These are phyloP conservation scores for Empidonax alnorum DNA, from an alignment of 2,113 vertebrate species.

Conservation along the genomic window DNA sequence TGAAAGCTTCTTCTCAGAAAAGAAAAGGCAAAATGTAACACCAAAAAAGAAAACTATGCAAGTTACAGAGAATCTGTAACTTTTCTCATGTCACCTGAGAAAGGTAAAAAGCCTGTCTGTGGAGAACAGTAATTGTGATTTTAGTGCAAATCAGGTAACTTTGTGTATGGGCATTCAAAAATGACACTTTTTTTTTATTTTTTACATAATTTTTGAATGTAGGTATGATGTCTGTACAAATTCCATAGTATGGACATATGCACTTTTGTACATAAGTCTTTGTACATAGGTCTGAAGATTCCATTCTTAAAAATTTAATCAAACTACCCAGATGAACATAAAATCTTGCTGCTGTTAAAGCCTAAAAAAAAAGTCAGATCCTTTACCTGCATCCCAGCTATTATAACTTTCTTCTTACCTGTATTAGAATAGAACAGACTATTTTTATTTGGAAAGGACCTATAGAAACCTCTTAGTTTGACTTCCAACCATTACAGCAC, in stretches of 20 bases:
- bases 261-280: neutral
- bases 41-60: neutral
- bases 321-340: fast-evolving
- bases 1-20: neutral
- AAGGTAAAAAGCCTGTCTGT: neutral
- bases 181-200: neutral
- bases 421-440: neutral
- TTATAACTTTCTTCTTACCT: neutral
- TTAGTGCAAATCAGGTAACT: neutral
- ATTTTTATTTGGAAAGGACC: neutral
- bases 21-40: neutral
- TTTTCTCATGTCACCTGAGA: neutral
- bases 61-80: neutral
- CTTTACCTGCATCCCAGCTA: neutral
- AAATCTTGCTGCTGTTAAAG: neutral
- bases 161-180: neutral
- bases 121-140: neutral
- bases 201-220: neutral
- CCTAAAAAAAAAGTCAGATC: neutral
- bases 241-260: neutral
- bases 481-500: neutral
- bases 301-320: neutral
- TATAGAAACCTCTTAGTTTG: neutral
- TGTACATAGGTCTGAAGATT: neutral
- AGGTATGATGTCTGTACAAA: neutral